Base-by-base conservation (phyloP, 2,797 vertebrate species). In the Delichon dasypus region DNA sequence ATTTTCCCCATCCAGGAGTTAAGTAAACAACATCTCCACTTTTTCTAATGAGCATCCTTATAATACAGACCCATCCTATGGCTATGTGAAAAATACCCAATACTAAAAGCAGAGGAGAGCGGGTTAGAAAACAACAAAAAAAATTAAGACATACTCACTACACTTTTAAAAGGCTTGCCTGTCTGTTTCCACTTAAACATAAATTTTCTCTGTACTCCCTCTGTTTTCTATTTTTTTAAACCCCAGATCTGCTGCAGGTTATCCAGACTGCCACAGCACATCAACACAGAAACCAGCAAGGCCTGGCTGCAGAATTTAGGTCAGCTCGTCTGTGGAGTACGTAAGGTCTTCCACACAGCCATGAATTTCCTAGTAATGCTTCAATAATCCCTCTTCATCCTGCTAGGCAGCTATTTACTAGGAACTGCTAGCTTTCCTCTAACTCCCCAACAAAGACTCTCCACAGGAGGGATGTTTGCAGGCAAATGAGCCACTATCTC, bases 361-460 rank as follows among this genome's bases (percentile, higher is more conserved):
- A 85, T 62, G 66, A 78, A 90, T 92, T 91, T 95, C 82, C 93
- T 73, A 91, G 93, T 93, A 97, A 94, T 81, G 80, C 94, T 94
- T 91, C 89, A 95, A 53, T 91, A 97, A 96, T 93, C 95, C 91
- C 84, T 71, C 94, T 64, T 80, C 90, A 94, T 91, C 88, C 92
- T 73, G 67, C 92, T 64, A 70, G 9, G 13, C 73, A 81, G 79
- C 71, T 92, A 76, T 93, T 92, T 92, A 91, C 82, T n/a, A 84
- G 70, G 61, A 81, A 55, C 55, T 93, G 65, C 66, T 70, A 72
- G 87, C 79, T 73, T 61, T 83, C 66, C 66, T 51, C 75, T 57
- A 91, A 84, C 79, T 84, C 66, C 70, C 19, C 77, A 80, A 80
- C 75, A 93, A 91, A 88, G 79, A 88, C 48, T 65, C 92, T 93